Percentiles rank a stretch among this genome's conserved stretches.
These are phyloP conservation scores for Enteromius fasciolatus DNA, from an alignment of 2,797 vertebrate species.

Conservation along the genomic window DNA sequence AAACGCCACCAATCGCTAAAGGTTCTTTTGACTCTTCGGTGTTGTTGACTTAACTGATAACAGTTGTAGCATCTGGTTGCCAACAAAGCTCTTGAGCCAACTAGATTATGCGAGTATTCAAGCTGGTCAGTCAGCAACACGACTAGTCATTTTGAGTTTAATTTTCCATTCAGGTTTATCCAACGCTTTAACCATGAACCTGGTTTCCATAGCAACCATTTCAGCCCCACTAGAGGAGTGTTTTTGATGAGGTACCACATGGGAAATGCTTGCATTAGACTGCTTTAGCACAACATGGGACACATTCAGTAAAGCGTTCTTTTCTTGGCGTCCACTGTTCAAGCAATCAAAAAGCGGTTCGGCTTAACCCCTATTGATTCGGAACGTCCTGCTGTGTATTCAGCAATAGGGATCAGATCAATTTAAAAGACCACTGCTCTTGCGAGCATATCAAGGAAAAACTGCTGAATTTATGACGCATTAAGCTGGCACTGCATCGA, in stretches of 20 bases:
- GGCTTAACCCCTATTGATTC: constrained; percentile 10
- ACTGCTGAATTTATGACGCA: neutral
- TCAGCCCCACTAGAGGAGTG: constrained; percentile 49
- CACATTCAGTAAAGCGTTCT: neutral
- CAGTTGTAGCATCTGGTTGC: neutral
- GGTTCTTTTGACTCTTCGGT: constrained; percentile 24
- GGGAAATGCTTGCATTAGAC: constrained; percentile 11
- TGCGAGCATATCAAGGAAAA: neutral
- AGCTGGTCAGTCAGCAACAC: constrained; percentile 25
- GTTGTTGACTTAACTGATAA: neutral
- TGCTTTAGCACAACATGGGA: constrained; percentile 29
- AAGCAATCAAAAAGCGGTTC: neutral
- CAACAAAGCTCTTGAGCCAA: neutral
- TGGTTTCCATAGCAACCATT: constrained; percentile 74
- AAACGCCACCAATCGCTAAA: constrained; percentile 21
- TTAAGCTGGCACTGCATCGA: neutral
- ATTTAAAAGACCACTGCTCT: constrained; percentile 16
- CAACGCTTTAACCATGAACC: constrained; percentile 61
- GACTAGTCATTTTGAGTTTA: constrained; percentile 31
- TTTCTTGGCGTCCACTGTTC: neutral
- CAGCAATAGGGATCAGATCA: constrained; percentile 18
- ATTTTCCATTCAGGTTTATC: constrained; percentile 35
- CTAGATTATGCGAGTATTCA: constrained; percentile 7
- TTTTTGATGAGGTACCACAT: constrained; percentile 1
- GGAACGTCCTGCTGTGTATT: constrained; percentile 12